Conservation (phyloP, 2,113 vertebrate genomes). For the Arothron firmamentum region DNA sequence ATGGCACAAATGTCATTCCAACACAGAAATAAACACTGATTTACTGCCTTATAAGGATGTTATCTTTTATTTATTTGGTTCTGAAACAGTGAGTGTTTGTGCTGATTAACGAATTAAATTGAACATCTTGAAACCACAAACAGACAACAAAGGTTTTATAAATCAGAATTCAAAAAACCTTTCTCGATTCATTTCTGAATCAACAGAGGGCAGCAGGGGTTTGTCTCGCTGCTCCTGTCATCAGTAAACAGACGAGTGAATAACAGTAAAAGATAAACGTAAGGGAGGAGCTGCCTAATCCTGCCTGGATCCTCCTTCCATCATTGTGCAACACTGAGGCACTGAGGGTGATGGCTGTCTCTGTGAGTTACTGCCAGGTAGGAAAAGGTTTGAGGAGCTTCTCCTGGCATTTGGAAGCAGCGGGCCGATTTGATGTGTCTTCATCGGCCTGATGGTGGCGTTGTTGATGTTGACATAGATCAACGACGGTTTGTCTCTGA, state of each 20-base stretch:
- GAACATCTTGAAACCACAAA: too few species aligned
- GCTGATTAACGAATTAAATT: too few species aligned
- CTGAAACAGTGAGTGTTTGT: too few species aligned
- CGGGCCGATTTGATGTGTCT: neutral
- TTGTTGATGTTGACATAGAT: constrained; percentile 85
- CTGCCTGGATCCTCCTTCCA: constrained; percentile 17
- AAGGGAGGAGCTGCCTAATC: constrained; percentile 14
- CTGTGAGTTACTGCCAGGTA: constrained; percentile 25
- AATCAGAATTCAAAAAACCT: too few species aligned
- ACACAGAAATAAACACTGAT: too few species aligned
- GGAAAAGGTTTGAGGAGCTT: constrained; percentile 8
- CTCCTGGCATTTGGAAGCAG: constrained; percentile 9
- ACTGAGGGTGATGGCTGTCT: constrained; percentile 44
- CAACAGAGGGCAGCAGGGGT: constrained; percentile 12
- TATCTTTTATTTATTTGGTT: too few species aligned
- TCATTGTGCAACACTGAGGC: constrained; percentile 25
- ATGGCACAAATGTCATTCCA: too few species aligned
- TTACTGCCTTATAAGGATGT: too few species aligned
- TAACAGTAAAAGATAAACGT: constrained; percentile 7
- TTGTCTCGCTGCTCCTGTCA: constrained; percentile 48
- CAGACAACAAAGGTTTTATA: too few species aligned
- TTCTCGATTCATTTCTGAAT: too few species aligned
- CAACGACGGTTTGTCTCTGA: constrained; percentile 80
- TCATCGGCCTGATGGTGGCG: constrained; percentile 47
- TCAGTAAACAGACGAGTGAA: constrained; percentile 3